Evolutionary conservation across 2,113 vertebrate genomes (phyloP), one percentile per base, ranked within the genome.

Genomic region (Osmerus mordax): DNA sequence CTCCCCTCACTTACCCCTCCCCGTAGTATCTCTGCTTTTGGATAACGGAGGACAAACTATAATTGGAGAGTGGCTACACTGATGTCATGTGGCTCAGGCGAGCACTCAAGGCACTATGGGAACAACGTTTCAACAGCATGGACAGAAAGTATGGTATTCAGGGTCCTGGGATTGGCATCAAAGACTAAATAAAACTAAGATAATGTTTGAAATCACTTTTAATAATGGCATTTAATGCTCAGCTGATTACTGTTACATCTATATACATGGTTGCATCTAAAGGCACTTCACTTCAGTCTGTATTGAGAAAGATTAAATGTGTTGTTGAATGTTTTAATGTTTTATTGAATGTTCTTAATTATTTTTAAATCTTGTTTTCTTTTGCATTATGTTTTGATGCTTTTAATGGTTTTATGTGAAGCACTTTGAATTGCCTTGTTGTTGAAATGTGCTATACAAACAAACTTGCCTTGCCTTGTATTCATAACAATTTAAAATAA

Each of bases 71-170:
- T 81, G 82, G 76, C 77, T 76, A 69, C 62, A 56, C 74, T 78
- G 81, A 87, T 86, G 86, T 84, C 85, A 83, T 80, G 80, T 75
- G 60, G 82, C 84, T 83, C 80, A 74, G 76, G 76, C 71, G 67
- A 84, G 79, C 83, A 86, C 86, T 88, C 84, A 80, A 83, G 84
- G 84, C 85, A 87, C 89, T 88, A 87, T 79, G 82, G 77, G 78
- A 56, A 77, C 86, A 73, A 83, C 66, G 73, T 81, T 79, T 84
- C 84, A 75, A 69, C 75, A 81, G 78, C 78, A 77, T 78, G 54
- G 76, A 55, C 72, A 67, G 72, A 41, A 55, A 59, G 21, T 14
- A 73, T 62, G 60, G 67, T 59, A 77, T 56, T 23, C 12, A 61
- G 59, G 23, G 8, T 25, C 13, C 21, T 28, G 25, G 25, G 23